Base-by-base conservation (phyloP, 2,797 vertebrate genomes). In the Danio kyathit region DNA sequence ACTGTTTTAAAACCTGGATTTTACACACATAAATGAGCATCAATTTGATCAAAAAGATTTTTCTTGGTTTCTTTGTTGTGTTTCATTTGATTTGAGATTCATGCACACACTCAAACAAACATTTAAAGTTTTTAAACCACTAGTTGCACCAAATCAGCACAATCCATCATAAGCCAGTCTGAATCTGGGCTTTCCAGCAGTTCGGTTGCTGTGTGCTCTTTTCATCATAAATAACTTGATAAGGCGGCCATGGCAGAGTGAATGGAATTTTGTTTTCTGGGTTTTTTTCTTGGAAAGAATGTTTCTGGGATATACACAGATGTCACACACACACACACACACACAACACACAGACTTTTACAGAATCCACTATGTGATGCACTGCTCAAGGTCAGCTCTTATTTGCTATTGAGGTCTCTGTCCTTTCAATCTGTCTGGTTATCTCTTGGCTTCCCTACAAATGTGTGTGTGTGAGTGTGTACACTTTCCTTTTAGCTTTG, bases 221-320 rank as follows among this genome's bases (percentile, higher is more conserved):
- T 29, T 74, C 72, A 60, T 48, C 72, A 29, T 60, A 59, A 74
- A 74, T 60, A 46, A 46, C 72, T 74, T 61, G 54, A 74, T 74
- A 61, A 74, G 72, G 70, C 11, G 43, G 17, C 19, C 14, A 43
- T 21, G 70, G 49, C 67, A 71, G 67, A 59, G 70, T 0, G 12
- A 73, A 73, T 29, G 72, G 54, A 59, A 61, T 74, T 63, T 61
- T 38, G 73, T 61, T 74, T 61, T 61, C 44, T 49, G 14, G 43
- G 21, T 29, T 74, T 29, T 72, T 63, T 51, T 74, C 57, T 63
- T 49, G 14, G 72, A 74, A 60, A 60, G 43, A 60, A 74, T 48
- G 72, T 74, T 38, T 60, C 72, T 74, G 19, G 71, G 12, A 46
- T 6, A 59, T 41, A 43, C 49, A 57, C 5, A 73, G 11, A 21